These are phyloP conservation scores for Oceanites oceanicus DNA, from an alignment of 2,113 vertebrate genomes.

Conservation along the genomic window DNA sequence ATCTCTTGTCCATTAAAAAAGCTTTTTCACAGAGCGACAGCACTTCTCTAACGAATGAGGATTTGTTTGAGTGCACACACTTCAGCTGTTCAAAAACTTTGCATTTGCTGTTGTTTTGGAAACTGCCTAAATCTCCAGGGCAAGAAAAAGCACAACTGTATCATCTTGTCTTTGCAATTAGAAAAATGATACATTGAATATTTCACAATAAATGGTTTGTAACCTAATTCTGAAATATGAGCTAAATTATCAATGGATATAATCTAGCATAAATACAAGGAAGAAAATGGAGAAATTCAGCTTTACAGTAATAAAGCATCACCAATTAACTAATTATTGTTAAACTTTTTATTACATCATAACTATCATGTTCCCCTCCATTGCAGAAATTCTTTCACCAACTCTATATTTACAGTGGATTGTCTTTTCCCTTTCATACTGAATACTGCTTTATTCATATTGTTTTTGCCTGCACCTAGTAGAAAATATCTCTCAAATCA, in stretches of 20 bases:
- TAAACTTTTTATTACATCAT: neutral
- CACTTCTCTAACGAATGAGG: neutral
- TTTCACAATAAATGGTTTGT: neutral
- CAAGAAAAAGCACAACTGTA: neutral
- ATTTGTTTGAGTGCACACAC: neutral
- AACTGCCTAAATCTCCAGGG: neutral
- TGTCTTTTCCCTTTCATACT: neutral
- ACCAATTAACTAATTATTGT: neutral
- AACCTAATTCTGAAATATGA: neutral
- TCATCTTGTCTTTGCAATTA: neutral
- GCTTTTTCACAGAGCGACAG: neutral
- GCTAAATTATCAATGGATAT: neutral
- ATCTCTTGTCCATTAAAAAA: neutral
- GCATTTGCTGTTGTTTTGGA: neutral
- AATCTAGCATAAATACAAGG: neutral
- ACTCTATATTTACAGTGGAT: neutral
- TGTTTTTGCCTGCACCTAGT: neutral
- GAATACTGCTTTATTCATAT: neutral
- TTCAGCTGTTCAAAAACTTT: neutral
- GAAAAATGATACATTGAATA: neutral
- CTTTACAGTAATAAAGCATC: neutral
- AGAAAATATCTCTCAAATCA: neutral
- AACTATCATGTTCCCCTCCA: neutral
- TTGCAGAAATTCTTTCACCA: neutral
- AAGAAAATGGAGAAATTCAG: neutral